Percentiles rank a stretch among this genome's conserved stretches.
These are phyloP conservation scores for Panzeria rudis DNA, from an alignment of 2,888 invertebrate genomes.

Conservation along the genomic window DNA sequence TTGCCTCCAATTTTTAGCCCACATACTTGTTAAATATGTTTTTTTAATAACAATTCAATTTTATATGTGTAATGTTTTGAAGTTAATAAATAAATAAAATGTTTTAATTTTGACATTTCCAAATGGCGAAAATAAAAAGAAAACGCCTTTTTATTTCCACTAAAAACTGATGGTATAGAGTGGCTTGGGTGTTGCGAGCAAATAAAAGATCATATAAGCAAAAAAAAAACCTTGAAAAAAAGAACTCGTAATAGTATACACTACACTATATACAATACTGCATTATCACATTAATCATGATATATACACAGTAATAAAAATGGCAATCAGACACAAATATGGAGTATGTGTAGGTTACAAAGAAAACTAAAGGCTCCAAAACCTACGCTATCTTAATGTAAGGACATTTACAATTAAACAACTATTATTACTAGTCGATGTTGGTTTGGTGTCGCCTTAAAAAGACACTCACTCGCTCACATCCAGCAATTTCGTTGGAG, in stretches of 20 bases:
- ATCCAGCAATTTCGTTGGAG: constrained; percentile 9
- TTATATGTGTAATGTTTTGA: not conserved
- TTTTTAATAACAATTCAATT: constrained; percentile 30
- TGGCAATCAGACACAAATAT: constrained; percentile 46
- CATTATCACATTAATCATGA: constrained; percentile 60
- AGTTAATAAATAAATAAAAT: constrained; percentile 45
- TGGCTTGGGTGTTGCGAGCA: constrained; percentile 34
- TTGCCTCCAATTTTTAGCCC: constrained; percentile 23
- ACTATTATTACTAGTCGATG: constrained; percentile 18
- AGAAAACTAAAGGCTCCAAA: constrained; percentile 39
- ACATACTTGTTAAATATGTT: constrained; percentile 27
- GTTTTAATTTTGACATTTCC: constrained; percentile 45
- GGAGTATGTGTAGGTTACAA: constrained; percentile 50
- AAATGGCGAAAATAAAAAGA: constrained; percentile 27
- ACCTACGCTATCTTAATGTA: constrained; percentile 43
- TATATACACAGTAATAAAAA: constrained; percentile 54
- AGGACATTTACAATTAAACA: constrained; percentile 57
- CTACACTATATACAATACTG: constrained; percentile 25
- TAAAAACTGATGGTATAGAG: constrained; percentile 6
- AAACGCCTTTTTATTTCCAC: constrained; percentile 48
- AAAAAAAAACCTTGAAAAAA: constrained; percentile 46
- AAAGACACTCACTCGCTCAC: not conserved
- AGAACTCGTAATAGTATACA: too few relatives aligned
- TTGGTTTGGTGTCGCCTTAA: constrained; percentile 32
- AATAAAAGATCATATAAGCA: constrained; percentile 35